Evolutionary conservation across 2,888 invertebrate species (phyloP).

Genomic region (Sturmia bella): DNA sequence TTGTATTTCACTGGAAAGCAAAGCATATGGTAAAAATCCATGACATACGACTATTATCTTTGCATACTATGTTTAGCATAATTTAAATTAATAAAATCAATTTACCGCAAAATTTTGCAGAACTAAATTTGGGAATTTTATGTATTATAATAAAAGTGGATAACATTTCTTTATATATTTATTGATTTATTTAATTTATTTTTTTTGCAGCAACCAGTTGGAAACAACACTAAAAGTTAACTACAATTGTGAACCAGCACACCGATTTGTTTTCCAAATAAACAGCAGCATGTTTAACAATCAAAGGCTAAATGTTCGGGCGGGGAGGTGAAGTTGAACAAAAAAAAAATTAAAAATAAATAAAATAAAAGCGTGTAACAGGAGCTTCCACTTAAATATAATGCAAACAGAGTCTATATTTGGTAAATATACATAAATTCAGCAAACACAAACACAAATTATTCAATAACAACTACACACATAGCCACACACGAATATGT

Average conservation of each 20-base stretch:
- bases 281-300: slow-evolving; percentile 40
- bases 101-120: slow-evolving; percentile 6
- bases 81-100: background rate
- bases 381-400: slow-evolving; percentile 79
- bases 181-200: background rate
- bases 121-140: background rate
- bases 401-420: slow-evolving; percentile 63
- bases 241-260: background rate
- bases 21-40: too few species aligned
- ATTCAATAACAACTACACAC: background rate
- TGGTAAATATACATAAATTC: slow-evolving; percentile 53
- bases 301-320: slow-evolving; percentile 54
- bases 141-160: background rate
- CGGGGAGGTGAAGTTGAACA: slow-evolving; percentile 11
- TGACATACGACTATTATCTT: too few species aligned
- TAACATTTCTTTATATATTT: slow-evolving; percentile 13
- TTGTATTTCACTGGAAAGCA: too few species aligned
- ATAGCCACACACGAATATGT: too few species aligned
- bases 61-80: too few species aligned
- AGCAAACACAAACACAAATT: slow-evolving; percentile 52
- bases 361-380: slow-evolving; percentile 76
- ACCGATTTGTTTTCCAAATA: slow-evolving; percentile 30
- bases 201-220: slow-evolving; percentile 89
- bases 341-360: slow-evolving; percentile 39
- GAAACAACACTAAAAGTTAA: slow-evolving; percentile 87